Conservation (phyloP, 2,113 vertebrate species). For the Megaceryle torquata region DNA sequence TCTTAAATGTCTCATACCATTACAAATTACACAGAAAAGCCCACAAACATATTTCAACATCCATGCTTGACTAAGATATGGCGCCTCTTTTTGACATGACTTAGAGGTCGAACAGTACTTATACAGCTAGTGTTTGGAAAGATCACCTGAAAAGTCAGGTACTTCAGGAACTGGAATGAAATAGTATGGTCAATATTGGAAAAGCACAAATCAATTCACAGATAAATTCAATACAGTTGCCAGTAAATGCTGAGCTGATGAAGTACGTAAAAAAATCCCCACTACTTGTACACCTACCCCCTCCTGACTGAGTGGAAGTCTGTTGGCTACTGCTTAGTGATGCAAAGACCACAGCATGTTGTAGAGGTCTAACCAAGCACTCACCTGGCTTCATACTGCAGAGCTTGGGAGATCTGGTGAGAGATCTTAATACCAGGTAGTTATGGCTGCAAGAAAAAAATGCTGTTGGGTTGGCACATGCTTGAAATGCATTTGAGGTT, state of each 20-base stretch:
- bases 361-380: background rate
- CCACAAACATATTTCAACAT: background rate
- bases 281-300: background rate
- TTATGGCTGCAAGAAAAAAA: background rate
- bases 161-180: background rate
- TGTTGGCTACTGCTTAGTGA: background rate
- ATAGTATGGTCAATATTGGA: background rate
- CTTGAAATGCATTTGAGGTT: background rate
- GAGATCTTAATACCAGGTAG: background rate
- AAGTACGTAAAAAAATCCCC: background rate
- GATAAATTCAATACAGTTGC: background rate
- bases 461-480: background rate
- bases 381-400: background rate
- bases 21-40: background rate
- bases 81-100: rapidly evolving
- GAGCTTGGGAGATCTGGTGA: rapidly evolving
- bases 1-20: background rate
- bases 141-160: background rate
- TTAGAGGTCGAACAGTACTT: background rate
- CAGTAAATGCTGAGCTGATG: background rate
- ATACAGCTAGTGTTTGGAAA: background rate
- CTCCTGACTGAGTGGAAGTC: background rate
- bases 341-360: background rate
- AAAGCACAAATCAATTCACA: background rate
- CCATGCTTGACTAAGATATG: background rate